These are phyloP conservation scores for Aspidiotus destructor DNA, from an alignment of 2,888 invertebrate genomes.

Conservation along the genomic window DNA sequence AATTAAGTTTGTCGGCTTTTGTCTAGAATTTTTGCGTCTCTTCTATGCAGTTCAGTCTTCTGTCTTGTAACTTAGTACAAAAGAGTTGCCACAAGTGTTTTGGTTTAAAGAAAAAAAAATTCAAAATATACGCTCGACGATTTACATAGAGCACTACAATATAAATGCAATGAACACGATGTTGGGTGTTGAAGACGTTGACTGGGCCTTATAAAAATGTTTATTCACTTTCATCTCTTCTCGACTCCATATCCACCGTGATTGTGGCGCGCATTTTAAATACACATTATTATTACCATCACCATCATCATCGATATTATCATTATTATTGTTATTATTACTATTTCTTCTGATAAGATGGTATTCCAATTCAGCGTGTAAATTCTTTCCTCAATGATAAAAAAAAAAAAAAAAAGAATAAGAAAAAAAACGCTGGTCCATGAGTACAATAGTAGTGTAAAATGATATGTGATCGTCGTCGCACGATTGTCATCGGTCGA, in stretches of 20 bases:
- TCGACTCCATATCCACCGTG: not conserved
- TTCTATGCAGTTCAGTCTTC: too few relatives aligned
- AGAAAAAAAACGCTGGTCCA: slow-evolving; percentile 11
- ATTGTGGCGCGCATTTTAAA: not conserved
- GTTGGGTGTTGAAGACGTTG: too few relatives aligned
- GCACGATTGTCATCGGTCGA: slow-evolving; percentile 26
- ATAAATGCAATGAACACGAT: too few relatives aligned
- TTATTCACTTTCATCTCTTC: not conserved
- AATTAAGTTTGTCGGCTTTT: too few relatives aligned
- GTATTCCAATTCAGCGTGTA: slow-evolving; percentile 27
- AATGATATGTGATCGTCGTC: slow-evolving; percentile 30
- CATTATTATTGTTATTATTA: too few relatives aligned
- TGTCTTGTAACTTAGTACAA: too few relatives aligned
- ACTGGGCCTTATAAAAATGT: not conserved
- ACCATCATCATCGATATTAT: too few relatives aligned
- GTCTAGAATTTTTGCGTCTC: too few relatives aligned
- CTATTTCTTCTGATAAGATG: slow-evolving; percentile 5
- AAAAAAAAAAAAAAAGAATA: not conserved
- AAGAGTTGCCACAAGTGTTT: too few relatives aligned
- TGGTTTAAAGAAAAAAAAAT: too few relatives aligned
- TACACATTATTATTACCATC: not conserved
- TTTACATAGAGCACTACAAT: too few relatives aligned
- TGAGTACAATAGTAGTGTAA: slow-evolving; percentile 20
- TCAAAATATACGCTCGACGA: too few relatives aligned
- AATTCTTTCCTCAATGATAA: slow-evolving; percentile 19